A percentile compares a stretch with the other conserved stretches of the same genome.
These are phyloP conservation scores for Macrobrachium rosenbergii DNA, from an alignment of 1,140 invertebrate genomes.

Conservation along the genomic window DNA sequence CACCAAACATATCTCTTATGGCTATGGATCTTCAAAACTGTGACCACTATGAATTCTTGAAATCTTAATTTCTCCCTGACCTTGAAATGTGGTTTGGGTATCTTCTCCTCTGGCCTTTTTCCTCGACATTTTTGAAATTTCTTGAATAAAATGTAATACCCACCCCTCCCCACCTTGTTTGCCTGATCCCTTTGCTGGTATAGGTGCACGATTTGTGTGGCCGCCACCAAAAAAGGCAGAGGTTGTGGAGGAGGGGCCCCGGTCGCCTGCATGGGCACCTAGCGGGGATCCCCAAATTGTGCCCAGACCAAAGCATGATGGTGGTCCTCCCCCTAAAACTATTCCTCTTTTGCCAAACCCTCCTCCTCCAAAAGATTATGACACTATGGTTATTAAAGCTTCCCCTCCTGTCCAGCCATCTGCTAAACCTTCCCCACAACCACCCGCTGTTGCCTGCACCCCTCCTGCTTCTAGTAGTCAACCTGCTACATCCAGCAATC, in stretches of 20 bases:
- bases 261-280: conserved; percentile 60
- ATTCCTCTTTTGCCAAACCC: conserved; percentile 65
- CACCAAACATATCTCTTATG: no score
- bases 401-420: conserved; percentile 37
- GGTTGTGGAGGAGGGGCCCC: conserved; percentile 48
- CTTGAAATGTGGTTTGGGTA: no score
- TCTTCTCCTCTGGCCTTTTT: not conserved
- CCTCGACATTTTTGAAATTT: not conserved
- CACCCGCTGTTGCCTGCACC: conserved; percentile 62
- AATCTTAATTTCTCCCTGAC: no score
- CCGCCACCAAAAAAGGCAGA: conserved; percentile 58
- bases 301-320: conserved; percentile 50
- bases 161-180: conserved; percentile 9
- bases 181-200: not conserved
- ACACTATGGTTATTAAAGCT: conserved; percentile 62
- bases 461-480: conserved; percentile 64
- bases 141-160: not conserved
- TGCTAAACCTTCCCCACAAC: conserved; percentile 50
- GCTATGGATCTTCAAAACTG: no score
- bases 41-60: no score
- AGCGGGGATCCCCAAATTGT: conserved; percentile 50
- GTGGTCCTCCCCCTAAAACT: conserved; percentile 62
- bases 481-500: conserved; percentile 24
- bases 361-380: conserved; percentile 66
- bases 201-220: conserved; percentile 60